phyloP scores from a whole-genome alignment of 2,888 invertebrate genomes.

The Sericinus montela region DNA sequence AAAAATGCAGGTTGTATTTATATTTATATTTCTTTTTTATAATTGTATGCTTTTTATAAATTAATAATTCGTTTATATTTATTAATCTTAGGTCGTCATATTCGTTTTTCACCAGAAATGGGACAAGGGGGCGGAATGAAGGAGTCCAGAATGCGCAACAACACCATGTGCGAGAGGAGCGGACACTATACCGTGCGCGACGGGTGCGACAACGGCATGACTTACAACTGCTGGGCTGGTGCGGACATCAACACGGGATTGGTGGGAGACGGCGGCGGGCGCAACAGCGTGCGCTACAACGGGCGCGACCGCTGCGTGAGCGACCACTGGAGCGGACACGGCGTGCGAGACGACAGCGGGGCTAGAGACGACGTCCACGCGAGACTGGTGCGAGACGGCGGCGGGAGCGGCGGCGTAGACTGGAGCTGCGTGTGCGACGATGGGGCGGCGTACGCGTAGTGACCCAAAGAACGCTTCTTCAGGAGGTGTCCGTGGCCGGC shows the following conservation, averaged over 20 bases:
- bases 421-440: conserved; percentile 43
- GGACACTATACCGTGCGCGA: conserved; percentile 36
- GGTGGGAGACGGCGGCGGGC: conserved; percentile 70
- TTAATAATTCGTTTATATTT: conserved; percentile 36
- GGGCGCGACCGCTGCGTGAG: conserved; percentile 40
- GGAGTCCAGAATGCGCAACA: conserved; percentile 32
- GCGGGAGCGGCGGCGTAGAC: conserved; percentile 20
- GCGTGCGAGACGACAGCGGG: conserved; percentile 36
- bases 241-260: conserved; percentile 63
- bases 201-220: conserved; percentile 35
- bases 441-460: conserved; percentile 41
- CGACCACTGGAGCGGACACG: conserved; percentile 35
- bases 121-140: conserved; percentile 37
- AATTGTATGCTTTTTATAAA: conserved; percentile 35
- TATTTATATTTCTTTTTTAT: conserved; percentile 20
- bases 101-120: conserved; percentile 62
- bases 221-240: conserved; percentile 31
- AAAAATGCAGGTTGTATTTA: conserved; percentile 8
- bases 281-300: conserved; percentile 43
- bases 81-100: conserved; percentile 49
- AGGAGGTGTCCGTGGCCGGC: conserved; percentile 44
- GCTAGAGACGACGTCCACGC: conserved; percentile 29
- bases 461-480: conserved; percentile 46
- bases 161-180: conserved; percentile 46
- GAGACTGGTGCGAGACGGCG: conserved; percentile 34